Evolutionary conservation across 1,140 invertebrate species (phyloP), one percentile per base, ranked within the genome.

Genomic region (Euglossa dilemma): DNA sequence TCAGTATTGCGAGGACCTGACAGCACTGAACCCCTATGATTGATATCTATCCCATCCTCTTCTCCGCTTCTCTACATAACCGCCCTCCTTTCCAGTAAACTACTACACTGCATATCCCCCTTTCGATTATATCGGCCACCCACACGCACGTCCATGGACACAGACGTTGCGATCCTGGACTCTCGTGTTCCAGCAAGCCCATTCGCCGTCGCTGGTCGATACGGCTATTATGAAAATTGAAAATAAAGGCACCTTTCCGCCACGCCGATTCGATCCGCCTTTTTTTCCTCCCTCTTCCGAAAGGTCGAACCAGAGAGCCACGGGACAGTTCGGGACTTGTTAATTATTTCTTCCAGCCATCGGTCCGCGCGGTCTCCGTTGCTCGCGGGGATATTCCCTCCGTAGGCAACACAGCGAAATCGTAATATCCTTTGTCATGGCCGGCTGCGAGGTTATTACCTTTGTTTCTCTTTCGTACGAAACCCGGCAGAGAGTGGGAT

Each of bases 21-120:
- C 89, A 90, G 86, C 61, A 79, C 64, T 90, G 85, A 90, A 85
- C 88, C 89, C 71, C 83, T 83, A 90, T 90, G 89, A 90, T 90
- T 90, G 89, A 90, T 90, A 90, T 88, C 80, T 83, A 83, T 64
- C 83, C 67, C 72, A 77, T 75, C 73, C 86, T 81, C 86, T 81
- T 63, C 59, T 69, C 16, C 43, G 47, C 73, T 57, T 47, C 66
- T 25, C 72, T 73, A 66, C 70, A 80, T 36, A 85, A 61, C 63
- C 72, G 36, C 45, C 71, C 66, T 43, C 70, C 70, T 67, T 74
- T 80, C 61, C 69, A 59, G 76, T 59, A 79, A 79, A 50, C 81
- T 72, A 57, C 66, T 20, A 73, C 56, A n/a, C 43, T 69, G 63
- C 80, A 77, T 45, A 79, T 87, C 75, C 76, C 86, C 86, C 84